Evolutionary conservation across 1,140 invertebrate species (phyloP).

Genomic region (Diabrotica undecimpunctata): DNA sequence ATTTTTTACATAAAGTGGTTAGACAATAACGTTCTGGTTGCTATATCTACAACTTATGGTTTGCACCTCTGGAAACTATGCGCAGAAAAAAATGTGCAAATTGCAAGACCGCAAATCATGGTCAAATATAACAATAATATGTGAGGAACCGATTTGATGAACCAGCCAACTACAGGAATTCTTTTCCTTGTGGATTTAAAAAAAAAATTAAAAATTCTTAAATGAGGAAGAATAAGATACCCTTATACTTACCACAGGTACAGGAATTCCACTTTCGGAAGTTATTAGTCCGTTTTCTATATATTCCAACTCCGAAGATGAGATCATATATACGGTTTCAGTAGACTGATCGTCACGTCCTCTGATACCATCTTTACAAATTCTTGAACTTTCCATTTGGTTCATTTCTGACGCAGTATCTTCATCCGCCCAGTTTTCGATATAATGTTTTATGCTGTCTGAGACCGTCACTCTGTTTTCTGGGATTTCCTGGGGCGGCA

Average conservation of each 20-base stretch:
- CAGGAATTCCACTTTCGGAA: slow-evolving; percentile 30
- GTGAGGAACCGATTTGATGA: too few species aligned
- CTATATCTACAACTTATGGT: too few species aligned
- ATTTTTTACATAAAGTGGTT: too few species aligned
- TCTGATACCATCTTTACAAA: slow-evolving; percentile 28
- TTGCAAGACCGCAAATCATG: too few species aligned
- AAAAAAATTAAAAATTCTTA: too few species aligned
- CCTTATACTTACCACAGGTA: slow-evolving; percentile 18
- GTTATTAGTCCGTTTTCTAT: slow-evolving; percentile 34
- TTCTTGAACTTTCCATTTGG: slow-evolving; percentile 11
- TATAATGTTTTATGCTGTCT: slow-evolving; percentile 37
- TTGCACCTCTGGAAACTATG: too few species aligned
- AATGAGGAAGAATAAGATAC: too few species aligned
- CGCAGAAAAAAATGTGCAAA: too few species aligned
- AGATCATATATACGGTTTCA: slow-evolving; percentile 36
- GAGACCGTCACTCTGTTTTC: slow-evolving; percentile 27
- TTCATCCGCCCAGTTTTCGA: slow-evolving; percentile 43
- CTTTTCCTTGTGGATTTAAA: too few species aligned
- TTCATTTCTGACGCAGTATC: slow-evolving; percentile 30
- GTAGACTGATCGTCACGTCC: slow-evolving; percentile 28
- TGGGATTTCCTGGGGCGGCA: slow-evolving; percentile 27
- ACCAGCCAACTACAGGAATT: slow-evolving; percentile 1
- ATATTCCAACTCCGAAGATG: slow-evolving; percentile 34
- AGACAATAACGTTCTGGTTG: too few species aligned
- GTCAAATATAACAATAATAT: too few species aligned